Percentiles rank a stretch among this genome's conserved stretches.
Evolutionary conservation across 2,797 vertebrate species (phyloP).

Genomic region (Crotalus adamanteus): DNA sequence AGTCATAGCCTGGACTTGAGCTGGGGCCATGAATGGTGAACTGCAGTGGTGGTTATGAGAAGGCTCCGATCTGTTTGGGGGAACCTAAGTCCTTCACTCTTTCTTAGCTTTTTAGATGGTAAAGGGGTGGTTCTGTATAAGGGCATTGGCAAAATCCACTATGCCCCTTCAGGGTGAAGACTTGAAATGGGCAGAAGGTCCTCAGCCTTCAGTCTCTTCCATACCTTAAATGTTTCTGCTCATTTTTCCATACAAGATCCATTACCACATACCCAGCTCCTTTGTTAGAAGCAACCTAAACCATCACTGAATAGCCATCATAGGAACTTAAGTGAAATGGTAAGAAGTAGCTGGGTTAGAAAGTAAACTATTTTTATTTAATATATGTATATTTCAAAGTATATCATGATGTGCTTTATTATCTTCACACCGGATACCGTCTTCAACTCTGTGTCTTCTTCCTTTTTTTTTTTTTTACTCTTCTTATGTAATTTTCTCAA

Average conservation of each 20-base stretch:
- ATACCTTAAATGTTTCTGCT: background rate
- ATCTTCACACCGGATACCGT: background rate
- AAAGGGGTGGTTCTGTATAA: too few relatives aligned
- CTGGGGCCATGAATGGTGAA: background rate
- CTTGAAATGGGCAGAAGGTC: background rate
- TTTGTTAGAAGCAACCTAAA: background rate
- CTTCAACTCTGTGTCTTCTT: background rate
- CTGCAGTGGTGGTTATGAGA: background rate
- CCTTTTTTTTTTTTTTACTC: background rate
- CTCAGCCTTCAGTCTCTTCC: background rate
- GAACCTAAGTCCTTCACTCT: background rate
- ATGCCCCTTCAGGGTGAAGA: background rate
- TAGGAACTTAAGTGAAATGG: background rate
- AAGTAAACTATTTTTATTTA: background rate
- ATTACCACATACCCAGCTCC: background rate
- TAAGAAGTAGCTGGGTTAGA: background rate
- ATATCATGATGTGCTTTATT: background rate
- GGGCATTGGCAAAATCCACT: background rate
- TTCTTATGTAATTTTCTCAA: background rate
- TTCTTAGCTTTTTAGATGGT: background rate
- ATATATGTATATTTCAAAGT: background rate
- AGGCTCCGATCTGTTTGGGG: background rate
- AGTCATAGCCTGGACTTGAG: background rate
- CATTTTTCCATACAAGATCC: background rate
- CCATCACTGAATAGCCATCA: background rate